Base-by-base conservation (phyloP, 2,888 invertebrate species). In the Myathropa florea region DNA sequence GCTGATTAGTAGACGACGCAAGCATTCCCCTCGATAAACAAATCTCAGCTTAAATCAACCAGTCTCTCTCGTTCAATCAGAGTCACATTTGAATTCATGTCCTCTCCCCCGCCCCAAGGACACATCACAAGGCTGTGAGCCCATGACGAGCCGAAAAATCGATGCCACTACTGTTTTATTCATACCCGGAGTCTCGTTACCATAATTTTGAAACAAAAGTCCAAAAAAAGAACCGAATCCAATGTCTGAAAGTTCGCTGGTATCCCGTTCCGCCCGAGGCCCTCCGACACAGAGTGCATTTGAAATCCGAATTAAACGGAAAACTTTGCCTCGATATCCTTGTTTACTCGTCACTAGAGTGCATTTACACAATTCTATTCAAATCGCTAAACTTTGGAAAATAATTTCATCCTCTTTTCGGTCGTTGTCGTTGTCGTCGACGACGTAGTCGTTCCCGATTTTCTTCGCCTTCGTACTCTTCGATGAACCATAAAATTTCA, bases 311-410 rank as follows among this genome's bases (percentile, higher is more conserved):
- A 72, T 72, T 26, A 59, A 78, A 64, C 70, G 57, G 55, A 61
- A 76, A 80, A 76, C 21, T 84, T 72, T 53, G 23, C n/a, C 55
- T 53, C 60, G 57, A 67, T 76, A 68, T 76, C 33, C 67, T 72
- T 80, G 67, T 84, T 76, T 76, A 67, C 76, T 68, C 60, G 72
- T 73, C 77, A 78, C 61, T 71, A 21, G 73, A 77, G 84, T 81
- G 76, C 72, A 81, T 77, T 85, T 61, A 76, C 36, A 59, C 67
- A 85, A 85, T 72, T 71, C 72, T 73, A 77, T 80, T 85, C 77
- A 80, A 84, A 81, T 85, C 53, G 71, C 7, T 28, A 77, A 70
- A 85, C 36, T 80, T 84, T 81, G 33, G 36, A 67, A 80, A 77
- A 76, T 72, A 12, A 77, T 81, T 77, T 81, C 18, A n/a, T 30